Evolutionary conservation across 2,797 vertebrate genomes (phyloP).

Genomic region (Malurus leucopterus): DNA sequence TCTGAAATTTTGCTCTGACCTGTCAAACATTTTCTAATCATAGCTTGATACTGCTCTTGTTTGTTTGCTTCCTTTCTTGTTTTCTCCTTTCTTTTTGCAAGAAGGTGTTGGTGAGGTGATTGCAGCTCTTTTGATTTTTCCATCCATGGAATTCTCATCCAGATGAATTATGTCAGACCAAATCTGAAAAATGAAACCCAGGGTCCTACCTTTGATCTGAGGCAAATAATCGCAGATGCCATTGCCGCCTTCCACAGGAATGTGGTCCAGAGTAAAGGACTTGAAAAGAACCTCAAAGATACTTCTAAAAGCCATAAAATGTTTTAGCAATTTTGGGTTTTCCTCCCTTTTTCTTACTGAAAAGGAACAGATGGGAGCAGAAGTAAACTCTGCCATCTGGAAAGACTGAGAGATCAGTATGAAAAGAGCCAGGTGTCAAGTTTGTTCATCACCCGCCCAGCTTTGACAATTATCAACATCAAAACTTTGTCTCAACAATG

Average conservation of each 20-base stretch:
- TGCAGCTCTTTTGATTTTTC: background rate
- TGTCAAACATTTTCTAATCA: background rate
- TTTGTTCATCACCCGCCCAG: constrained; percentile 16
- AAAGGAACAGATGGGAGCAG: constrained; percentile 34
- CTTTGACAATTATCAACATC: background rate
- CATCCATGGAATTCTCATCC: background rate
- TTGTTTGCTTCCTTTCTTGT: background rate
- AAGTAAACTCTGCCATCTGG: constrained; percentile 41
- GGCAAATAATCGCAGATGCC: background rate
- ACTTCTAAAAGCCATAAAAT: background rate
- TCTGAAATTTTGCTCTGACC: background rate
- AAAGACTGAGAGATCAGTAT: constrained; percentile 10
- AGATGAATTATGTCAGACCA: background rate
- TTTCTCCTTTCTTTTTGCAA: background rate
- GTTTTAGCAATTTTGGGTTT: constrained; percentile 18
- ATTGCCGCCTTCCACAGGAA: background rate
- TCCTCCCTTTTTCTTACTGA: background rate
- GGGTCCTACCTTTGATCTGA: background rate
- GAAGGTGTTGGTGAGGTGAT: background rate
- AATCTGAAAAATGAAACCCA: background rate
- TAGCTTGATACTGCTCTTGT: background rate
- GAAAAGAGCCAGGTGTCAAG: constrained; percentile 35
- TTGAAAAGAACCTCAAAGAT: constrained; percentile 6
- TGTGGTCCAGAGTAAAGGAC: background rate
- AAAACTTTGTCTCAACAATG: background rate